phyloP scores from a whole-genome alignment of 1,140 invertebrate species.

The Drosophila orosa region DNA sequence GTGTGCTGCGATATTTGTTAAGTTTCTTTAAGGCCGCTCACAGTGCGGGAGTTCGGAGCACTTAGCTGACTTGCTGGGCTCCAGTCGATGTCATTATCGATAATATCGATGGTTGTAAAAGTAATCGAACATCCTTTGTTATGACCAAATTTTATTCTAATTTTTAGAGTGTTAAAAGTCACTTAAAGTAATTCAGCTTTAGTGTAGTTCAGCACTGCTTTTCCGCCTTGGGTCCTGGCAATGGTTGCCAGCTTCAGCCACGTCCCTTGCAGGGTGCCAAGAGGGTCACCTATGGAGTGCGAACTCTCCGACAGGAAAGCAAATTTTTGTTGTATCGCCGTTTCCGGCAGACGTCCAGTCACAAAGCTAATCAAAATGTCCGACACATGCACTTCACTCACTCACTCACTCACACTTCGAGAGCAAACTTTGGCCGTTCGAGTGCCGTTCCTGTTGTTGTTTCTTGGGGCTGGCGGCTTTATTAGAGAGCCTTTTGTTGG shows the following conservation, averaged over 20 bases:
- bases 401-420: slow-evolving; percentile 54
- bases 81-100: background rate
- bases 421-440: slow-evolving; percentile 58
- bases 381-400: slow-evolving; percentile 55
- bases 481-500: slow-evolving; percentile 39
- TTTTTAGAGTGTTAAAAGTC: background rate
- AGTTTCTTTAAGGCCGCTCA: slow-evolving; percentile 52
- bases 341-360: slow-evolving; percentile 63
- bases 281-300: slow-evolving; percentile 8
- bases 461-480: slow-evolving; percentile 19
- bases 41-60: background rate
- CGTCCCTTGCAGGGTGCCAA: slow-evolving; percentile 3
- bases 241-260: background rate
- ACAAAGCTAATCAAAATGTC: slow-evolving; percentile 80
- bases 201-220: background rate
- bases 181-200: background rate
- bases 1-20: slow-evolving; percentile 64
- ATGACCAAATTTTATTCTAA: background rate
- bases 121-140: background rate
- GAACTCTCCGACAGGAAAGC: background rate
- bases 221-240: background rate
- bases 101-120: background rate
- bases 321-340: slow-evolving; percentile 39
- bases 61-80: slow-evolving; percentile 10
- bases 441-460: slow-evolving; percentile 39